phyloP scores from a whole-genome alignment of 2,797 vertebrate genomes.

The Lacerta agilis region DNA sequence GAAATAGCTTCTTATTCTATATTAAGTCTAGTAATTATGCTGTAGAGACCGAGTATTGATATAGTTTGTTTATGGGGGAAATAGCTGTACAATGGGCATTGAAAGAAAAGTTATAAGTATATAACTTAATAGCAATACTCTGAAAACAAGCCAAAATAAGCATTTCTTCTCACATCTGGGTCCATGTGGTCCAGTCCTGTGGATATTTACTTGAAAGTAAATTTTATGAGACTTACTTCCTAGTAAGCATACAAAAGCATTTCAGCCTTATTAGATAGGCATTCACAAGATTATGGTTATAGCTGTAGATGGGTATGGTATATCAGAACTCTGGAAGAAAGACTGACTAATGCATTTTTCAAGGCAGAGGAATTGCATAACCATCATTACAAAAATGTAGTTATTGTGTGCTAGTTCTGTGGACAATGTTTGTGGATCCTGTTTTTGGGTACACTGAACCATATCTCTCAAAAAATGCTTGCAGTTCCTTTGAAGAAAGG shows the following conservation, averaged over 20 bases:
- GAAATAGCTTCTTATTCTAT: conserved; percentile 12
- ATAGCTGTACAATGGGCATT: too few species aligned
- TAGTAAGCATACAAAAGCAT: neutral
- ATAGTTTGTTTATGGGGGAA: neutral
- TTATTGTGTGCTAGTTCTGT: conserved; percentile 3
- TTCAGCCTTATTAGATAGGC: neutral
- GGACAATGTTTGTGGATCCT: neutral
- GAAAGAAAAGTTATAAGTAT: neutral
- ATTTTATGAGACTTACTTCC: neutral
- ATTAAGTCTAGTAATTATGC: neutral
- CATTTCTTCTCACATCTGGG: neutral
- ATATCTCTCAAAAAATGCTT: neutral
- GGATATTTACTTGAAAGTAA: neutral
- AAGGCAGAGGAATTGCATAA: conserved; percentile 8
- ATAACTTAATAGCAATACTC: neutral
- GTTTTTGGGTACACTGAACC: neutral
- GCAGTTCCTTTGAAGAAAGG: neutral
- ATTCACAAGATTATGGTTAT: neutral
- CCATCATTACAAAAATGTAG: neutral
- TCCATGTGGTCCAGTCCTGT: neutral
- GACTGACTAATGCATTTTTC: neutral
- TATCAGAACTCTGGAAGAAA: neutral
- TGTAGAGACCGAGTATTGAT: conserved; percentile 11
- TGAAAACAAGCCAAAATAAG: conserved; percentile 15
- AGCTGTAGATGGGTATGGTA: neutral